Conservation (phyloP, 2,888 invertebrate species). For the Sesia apiformis region DNA sequence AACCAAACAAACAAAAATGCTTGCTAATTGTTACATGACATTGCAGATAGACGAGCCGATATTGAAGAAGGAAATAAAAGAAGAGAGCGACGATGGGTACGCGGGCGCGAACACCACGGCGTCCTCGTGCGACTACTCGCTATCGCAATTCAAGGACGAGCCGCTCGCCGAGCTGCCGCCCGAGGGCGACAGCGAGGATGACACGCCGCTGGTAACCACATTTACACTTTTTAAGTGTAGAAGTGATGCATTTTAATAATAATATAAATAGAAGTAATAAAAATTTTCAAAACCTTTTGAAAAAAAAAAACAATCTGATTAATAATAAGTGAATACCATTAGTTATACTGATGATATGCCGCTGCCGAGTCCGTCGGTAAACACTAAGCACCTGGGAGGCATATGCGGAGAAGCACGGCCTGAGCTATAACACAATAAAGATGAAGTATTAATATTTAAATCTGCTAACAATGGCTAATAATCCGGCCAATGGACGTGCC, state of each 20-base stretch:
- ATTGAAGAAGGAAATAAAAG: slow-evolving; percentile 54
- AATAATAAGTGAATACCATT: too few species aligned
- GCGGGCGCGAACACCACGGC: slow-evolving; percentile 68
- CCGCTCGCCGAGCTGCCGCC: slow-evolving; percentile 59
- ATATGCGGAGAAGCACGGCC: too few species aligned
- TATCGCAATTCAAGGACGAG: slow-evolving; percentile 80
- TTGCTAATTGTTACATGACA: background rate
- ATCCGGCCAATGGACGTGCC: too few species aligned
- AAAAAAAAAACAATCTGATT: too few species aligned
- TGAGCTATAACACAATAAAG: too few species aligned
- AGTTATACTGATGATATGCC: too few species aligned
- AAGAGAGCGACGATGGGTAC: slow-evolving; percentile 57
- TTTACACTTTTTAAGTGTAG: background rate
- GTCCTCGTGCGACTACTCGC: slow-evolving; percentile 82
- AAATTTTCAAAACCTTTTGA: background rate
- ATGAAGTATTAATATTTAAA: too few species aligned
- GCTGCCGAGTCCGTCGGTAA: too few species aligned
- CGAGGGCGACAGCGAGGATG: slow-evolving; percentile 78
- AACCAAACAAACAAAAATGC: too few species aligned
- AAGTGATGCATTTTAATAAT: background rate
- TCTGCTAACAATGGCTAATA: too few species aligned
- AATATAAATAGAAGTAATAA: background rate
- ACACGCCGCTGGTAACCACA: slow-evolving; percentile 79
- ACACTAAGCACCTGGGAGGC: too few species aligned
- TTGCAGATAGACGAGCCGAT: slow-evolving; percentile 48